Evolutionary conservation across 2,113 vertebrate species (phyloP), one percentile per base, ranked within the genome.

Genomic region (Andinoacara biseriatus): DNA sequence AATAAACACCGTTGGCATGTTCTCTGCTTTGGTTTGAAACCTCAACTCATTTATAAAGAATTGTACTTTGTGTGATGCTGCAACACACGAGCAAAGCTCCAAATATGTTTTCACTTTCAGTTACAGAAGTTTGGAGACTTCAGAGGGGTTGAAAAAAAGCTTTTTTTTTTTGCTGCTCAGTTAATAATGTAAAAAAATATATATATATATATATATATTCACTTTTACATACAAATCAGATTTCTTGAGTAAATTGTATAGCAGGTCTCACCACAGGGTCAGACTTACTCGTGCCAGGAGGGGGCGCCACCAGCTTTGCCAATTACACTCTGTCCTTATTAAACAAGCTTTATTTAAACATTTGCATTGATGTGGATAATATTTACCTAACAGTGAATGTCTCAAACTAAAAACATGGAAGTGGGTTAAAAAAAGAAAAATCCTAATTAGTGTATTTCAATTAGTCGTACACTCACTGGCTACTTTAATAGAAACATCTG

Each of bases 1-100:
- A 93, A 91, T 93, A 92, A 92, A 92, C 86, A 89, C 43, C 49
- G 54, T 40, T 81, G 86, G 83, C 84, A 90, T 90, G 90, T 88
- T 78, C 22, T 26, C 10, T 88, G 78, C 59, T 63, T 78, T 76
- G 58, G 54, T 86, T 82, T 89, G 60, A 90, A 80, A 84, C 22
- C 35, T n/a, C 11, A 31, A 59, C 1, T 43, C 15, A 20, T 40
- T 29, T 76, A 31, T 31, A 49, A 43, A 31, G 26, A 52, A 10
- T n/a, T 10, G 10, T 20, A 8, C 26, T 13, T 31, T 72, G 0
- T 20, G 22, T 69, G 17, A 52, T 0, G 46, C 65, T 29, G 2
- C 56, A 26, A 20, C 4, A 18, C 35, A 46, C 29, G 38, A 43
- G 7, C 15, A 5, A n/a, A 29, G 49, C 65, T 69, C 5, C 5